Conservation (phyloP, 2,113 vertebrate genomes). For the Eubucco bourcierii region DNA sequence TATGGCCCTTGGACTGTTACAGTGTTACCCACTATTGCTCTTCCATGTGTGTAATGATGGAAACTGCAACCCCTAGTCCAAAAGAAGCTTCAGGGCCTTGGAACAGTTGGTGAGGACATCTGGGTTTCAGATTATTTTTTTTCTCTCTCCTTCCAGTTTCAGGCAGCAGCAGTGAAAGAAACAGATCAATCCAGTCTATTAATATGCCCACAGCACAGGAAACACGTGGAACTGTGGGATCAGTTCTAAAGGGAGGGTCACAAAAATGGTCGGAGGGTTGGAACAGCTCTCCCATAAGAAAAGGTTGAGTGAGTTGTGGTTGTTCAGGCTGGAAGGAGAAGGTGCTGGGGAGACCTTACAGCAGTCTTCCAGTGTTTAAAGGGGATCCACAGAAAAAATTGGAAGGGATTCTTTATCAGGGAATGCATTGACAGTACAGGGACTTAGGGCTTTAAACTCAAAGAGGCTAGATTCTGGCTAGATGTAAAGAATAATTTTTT, state of each 20-base stretch:
- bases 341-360: neutral
- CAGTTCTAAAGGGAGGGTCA: neutral
- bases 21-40: neutral
- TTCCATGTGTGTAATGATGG: neutral
- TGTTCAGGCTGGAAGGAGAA: neutral
- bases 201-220: neutral
- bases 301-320: neutral
- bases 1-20: neutral
- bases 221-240: neutral
- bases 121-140: neutral
- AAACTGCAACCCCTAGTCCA: neutral
- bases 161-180: neutral
- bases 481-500: neutral
- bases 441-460: neutral
- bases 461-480: neutral
- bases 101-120: neutral
- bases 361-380: neutral
- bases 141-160: neutral
- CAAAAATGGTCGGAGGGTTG: neutral
- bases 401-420: neutral
- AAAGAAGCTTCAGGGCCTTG: neutral
- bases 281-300: neutral
- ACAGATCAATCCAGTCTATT: neutral
- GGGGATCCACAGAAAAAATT: neutral
- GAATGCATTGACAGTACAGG: neutral